A percentile compares a stretch with the other conserved stretches of the same genome.
Conservation (phyloP, 2,888 invertebrate genomes). For the Drosophila neutralis region DNA sequence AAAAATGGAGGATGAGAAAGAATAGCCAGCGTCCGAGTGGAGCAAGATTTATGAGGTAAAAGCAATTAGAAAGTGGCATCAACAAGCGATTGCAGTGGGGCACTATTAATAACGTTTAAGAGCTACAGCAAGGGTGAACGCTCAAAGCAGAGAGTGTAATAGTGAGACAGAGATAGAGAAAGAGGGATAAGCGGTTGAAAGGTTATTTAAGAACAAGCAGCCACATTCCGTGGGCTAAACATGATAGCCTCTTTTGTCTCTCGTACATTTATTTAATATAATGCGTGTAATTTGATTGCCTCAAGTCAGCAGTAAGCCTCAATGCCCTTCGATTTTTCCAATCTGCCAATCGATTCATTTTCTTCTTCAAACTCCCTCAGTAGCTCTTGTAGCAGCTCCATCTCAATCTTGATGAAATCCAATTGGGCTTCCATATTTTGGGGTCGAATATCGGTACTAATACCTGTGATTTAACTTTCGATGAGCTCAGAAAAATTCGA, state of each 20-base stretch:
- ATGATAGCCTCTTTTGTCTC: too few species aligned
- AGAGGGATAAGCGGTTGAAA: background rate
- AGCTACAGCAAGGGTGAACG: conserved; percentile 20
- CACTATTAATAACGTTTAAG: conserved; percentile 65
- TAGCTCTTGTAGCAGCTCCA: conserved; percentile 77
- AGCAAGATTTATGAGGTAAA: conserved; percentile 76
- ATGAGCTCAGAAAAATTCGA: background rate
- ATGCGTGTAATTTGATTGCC: conserved; percentile 15
- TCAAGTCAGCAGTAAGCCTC: conserved; percentile 12
- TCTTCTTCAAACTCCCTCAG: conserved; percentile 60
- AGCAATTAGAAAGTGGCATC: conserved; percentile 77
- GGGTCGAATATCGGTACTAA: conserved; percentile 5
- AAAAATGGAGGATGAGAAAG: conserved; percentile 1
- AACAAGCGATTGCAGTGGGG: conserved; percentile 66
- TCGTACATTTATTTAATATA: conserved; percentile 1
- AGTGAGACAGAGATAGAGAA: background rate
- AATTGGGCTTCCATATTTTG: conserved; percentile 68
- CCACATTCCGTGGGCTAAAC: background rate
- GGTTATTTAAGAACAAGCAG: conserved; percentile 3
- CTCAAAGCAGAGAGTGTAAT: background rate
- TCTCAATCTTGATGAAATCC: conserved; percentile 82
- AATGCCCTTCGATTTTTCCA: background rate
- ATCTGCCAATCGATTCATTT: background rate
- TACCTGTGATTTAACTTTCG: conserved; percentile 21
- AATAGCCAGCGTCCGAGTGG: conserved; percentile 24